Base-by-base conservation (phyloP, 2,113 vertebrate species). In the Carettochelys insculpta region DNA sequence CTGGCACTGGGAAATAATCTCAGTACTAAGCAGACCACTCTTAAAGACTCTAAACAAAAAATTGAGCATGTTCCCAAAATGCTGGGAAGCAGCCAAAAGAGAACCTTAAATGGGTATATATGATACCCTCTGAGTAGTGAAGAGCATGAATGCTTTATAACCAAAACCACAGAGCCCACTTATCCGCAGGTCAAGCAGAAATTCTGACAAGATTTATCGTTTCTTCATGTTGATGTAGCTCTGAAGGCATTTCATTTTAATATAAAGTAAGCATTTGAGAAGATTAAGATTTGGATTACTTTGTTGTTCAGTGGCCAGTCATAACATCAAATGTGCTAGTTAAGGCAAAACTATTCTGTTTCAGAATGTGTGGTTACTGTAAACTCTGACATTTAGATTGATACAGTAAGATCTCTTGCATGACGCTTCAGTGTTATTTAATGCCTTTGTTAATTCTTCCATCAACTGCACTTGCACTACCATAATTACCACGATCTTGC, bases 311-410 rank as follows among this genome's bases (percentile, higher is more conserved):
- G 90, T 95, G 92, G 95, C 95, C 95, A 97, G 96, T 95, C 92
- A 97, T 95, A 97, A 96, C 94, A 97, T 27, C 85, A 88, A 95
- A 96, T 92, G 11, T 95, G 95, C 95, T 97, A 90, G 45, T 86
- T 50, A 65, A 75, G 89, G 94, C 94, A 96, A 90, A 97, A 96
- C 87, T 38, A 1, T 45, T 0, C 5, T 1, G 0, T 75, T 86
- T 80, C 87, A 76, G 87, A 52, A 87, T 11, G 29, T 11, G 92
- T 12, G 87, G 94, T 95, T 95, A 54, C 87, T 0, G 11, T 34
- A 80, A 85, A 90, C 90, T 95, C 87, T 92, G 86, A 94, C 79
- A 92, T 80, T 87, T 89, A 89, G 78, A 65, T 51, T 12, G 65
- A 34, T 50, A 85, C 80, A 87, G 78, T 0, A 2, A 87, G 76